These are phyloP conservation scores for Xiphorhynchus erythropygius DNA, from an alignment of 2,797 vertebrate species.

Conservation along the genomic window DNA sequence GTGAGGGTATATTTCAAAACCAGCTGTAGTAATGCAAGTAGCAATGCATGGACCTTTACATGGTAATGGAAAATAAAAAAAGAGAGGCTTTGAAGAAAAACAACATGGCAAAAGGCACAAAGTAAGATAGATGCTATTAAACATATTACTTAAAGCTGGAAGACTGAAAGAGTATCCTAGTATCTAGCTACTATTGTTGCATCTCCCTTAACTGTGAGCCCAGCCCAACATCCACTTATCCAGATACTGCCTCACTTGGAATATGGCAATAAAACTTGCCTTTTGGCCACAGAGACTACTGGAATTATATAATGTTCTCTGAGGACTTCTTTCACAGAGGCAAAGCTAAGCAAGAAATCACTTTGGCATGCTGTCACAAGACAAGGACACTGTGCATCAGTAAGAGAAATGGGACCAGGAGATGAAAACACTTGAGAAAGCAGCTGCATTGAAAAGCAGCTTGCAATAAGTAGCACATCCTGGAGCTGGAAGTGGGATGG, in stretches of 20 bases:
- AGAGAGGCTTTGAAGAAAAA: background rate
- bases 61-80: background rate
- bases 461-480: background rate
- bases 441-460: background rate
- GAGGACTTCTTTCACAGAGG: background rate
- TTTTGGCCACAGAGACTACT: background rate
- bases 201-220: background rate
- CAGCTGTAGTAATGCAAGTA: background rate
- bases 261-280: background rate
- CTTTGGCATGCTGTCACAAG: background rate
- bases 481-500: background rate
- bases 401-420: background rate
- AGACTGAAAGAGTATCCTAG: background rate
- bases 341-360: background rate
- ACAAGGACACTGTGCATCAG: background rate
- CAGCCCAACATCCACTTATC: background rate
- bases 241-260: background rate
- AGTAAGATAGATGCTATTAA: background rate
- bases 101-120: background rate
- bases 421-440: background rate
- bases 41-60: background rate
- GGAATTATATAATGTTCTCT: background rate
- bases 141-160: background rate
- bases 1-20: background rate
- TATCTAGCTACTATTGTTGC: background rate